Evolutionary conservation across 2,797 vertebrate genomes (phyloP).

Genomic region (Podarcis lilfordi): DNA sequence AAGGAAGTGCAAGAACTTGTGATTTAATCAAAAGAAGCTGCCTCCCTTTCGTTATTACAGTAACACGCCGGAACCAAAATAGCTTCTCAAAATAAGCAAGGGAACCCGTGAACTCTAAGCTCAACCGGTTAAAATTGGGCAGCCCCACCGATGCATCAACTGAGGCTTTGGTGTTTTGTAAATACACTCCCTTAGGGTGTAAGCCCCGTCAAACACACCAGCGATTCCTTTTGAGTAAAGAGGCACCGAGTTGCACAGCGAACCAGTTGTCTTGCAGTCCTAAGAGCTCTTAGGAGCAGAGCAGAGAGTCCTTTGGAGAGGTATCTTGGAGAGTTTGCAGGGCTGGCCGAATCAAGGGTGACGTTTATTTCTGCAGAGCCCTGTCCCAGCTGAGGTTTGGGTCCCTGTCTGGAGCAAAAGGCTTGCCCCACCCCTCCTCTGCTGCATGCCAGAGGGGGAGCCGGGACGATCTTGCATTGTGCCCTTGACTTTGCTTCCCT

Average conservation of each 20-base stretch:
- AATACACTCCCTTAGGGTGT: not conserved
- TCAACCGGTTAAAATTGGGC: not conserved
- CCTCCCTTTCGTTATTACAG: no score
- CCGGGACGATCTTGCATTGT: slow-evolving; percentile 19
- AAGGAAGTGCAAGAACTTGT: not conserved
- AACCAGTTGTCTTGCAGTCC: not conserved
- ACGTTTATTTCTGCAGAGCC: not conserved
- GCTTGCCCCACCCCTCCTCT: slow-evolving; percentile 33
- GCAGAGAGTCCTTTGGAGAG: not conserved
- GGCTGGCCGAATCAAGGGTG: not conserved
- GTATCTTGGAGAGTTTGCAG: not conserved
- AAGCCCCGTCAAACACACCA: not conserved
- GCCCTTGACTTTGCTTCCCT: slow-evolving; percentile 67
- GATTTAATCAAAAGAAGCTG: not conserved
- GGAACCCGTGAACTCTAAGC: no score
- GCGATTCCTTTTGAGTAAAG: not conserved
- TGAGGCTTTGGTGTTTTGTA: not conserved
- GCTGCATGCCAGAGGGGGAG: slow-evolving; percentile 64
- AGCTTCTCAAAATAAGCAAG: not conserved
- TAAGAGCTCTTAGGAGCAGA: not conserved
- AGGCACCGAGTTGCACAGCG: not conserved
- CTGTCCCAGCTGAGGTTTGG: slow-evolving; percentile 45
- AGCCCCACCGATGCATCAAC: not conserved
- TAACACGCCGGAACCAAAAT: not conserved
- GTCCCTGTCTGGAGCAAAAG: slow-evolving; percentile 61